Percentiles rank a stretch among this genome's conserved stretches.
Evolutionary conservation across 1,140 invertebrate species (phyloP).

Genomic region (Campoletis sonorensis): DNA sequence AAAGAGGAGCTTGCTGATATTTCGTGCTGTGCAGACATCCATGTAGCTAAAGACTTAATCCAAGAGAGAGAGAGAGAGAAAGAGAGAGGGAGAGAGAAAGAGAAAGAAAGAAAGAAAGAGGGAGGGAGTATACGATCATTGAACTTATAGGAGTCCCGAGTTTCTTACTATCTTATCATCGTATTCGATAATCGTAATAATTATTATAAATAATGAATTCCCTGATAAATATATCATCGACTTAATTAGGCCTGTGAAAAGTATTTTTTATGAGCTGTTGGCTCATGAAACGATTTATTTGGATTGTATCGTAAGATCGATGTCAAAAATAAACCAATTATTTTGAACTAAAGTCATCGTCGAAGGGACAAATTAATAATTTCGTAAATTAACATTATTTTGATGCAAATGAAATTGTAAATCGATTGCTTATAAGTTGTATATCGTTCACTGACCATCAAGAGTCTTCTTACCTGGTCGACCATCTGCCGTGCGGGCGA

Average conservation of each 20-base stretch:
- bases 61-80: neutral
- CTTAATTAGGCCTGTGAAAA: too few relatives aligned
- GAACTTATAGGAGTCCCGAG: neutral
- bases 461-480: conserved; percentile 48
- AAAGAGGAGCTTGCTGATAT: neutral
- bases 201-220: too few relatives aligned
- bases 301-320: too few relatives aligned
- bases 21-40: neutral
- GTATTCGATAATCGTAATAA: neutral
- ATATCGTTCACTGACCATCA: conserved; percentile 38
- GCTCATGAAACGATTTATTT: neutral
- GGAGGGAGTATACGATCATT: neutral
- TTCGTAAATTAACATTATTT: too few relatives aligned
- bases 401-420: neutral
- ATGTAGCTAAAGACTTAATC: neutral
- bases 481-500: conserved; percentile 62
- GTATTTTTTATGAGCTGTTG: too few relatives aligned
- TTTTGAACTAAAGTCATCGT: too few relatives aligned
- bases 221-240: too few relatives aligned
- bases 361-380: too few relatives aligned
- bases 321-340: neutral
- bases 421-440: neutral
- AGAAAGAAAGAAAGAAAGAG: neutral
- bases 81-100: neutral
- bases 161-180: neutral